Percentiles rank a stretch among this genome's conserved stretches.
Conservation (phyloP, 2,888 invertebrate genomes). For the Rhorus exstirpatorius region DNA sequence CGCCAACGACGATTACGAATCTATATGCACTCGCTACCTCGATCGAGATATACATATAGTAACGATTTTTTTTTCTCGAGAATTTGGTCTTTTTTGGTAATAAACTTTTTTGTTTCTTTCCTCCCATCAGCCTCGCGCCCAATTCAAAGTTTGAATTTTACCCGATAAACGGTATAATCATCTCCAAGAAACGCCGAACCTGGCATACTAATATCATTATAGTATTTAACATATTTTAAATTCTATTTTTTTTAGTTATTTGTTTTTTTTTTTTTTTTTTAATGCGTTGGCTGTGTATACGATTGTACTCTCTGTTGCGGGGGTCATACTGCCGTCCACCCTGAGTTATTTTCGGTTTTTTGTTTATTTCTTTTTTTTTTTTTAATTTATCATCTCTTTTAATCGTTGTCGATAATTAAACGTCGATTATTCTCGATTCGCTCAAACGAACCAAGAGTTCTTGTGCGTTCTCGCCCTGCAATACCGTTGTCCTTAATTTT, state of each 20-base stretch:
- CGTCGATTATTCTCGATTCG: constrained; percentile 31
- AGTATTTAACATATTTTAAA: constrained; percentile 58
- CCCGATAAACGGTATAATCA: constrained; percentile 26
- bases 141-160: constrained; percentile 26
- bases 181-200: constrained; percentile 60
- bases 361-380: constrained; percentile 59
- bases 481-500: constrained; percentile 16
- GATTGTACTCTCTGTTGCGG: constrained; percentile 86
- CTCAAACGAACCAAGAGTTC: constrained; percentile 34
- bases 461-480: constrained; percentile 59
- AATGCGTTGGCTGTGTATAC: constrained; percentile 85
- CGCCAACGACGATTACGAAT: constrained; percentile 38
- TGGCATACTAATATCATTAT: constrained; percentile 68
- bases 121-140: constrained; percentile 7
- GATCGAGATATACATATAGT: constrained; percentile 43
- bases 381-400: constrained; percentile 45
- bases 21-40: constrained; percentile 24
- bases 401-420: constrained; percentile 53
- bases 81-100: constrained; percentile 59
- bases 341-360: constrained; percentile 80
- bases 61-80: constrained; percentile 55
- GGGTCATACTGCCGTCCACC: constrained; percentile 84
- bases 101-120: constrained; percentile 29
- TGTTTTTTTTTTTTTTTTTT: constrained; percentile 75
- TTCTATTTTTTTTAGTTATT: constrained; percentile 60